Base-by-base conservation (phyloP, 92 coral and sea anemone genomes). In the Zoanthus solanderi region DNA sequence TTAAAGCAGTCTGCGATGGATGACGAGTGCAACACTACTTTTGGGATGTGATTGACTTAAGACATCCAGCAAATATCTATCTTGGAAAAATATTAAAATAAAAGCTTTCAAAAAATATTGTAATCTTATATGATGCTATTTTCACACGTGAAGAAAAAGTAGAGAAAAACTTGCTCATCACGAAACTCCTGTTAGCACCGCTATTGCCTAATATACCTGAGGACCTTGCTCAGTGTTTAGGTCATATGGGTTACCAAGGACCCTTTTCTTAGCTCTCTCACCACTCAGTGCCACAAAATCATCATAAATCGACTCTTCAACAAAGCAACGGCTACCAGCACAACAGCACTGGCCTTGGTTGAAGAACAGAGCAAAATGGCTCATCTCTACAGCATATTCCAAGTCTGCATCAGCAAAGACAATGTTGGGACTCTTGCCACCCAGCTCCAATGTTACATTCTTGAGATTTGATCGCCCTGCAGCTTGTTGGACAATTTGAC, bases 311-410 rank as follows among this genome's bases (percentile, higher is more conserved):
- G 96, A 75, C 67, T 96, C 99, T 67, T 96, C 95, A 32, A 96
- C 99, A 86, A 93, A 96, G 76, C 91, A 86, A 44, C 99, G 96
- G 84, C 98, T 95, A 15, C 98, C 99, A 7, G 99, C 98, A 80
- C 96, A 88, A 83, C 99, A 96, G 65, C 98, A 95, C 89, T 96
- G 99, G 48, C 99, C 99, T 90, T 94, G 98, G 84, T 96, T 96
- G 84, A 96, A 95, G 94, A 96, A 96, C 81, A 96, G 88, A 6
- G 97, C 99, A n/a, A 88, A 88, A 60, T 96, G 99, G 69, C 94
- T 91, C 96, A 92, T 81, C 72, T 90, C 93, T 18, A 96, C 97
- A 0, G 99, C 99, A 47, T 90, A 69, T 66, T 95, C 98, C 12
- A 96, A 29, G 85, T 96, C 95, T 72, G 93, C 88, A 85, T 96